Percentiles rank a stretch among this genome's conserved stretches.
phyloP scores from a whole-genome alignment of 1,140 invertebrate species.

The Latrodectus geometricus region DNA sequence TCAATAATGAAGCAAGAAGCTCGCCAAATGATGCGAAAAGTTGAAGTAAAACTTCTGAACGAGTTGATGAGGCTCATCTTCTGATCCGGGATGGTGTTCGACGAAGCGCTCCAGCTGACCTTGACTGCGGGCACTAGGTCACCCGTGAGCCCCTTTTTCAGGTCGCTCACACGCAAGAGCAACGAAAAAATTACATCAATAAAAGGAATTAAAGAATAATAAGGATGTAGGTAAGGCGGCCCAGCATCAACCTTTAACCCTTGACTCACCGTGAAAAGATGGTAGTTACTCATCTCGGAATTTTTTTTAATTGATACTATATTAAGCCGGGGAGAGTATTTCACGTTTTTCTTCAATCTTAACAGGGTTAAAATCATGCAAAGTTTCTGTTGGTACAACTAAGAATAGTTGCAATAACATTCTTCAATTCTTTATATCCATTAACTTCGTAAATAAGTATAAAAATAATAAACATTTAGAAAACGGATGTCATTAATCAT shows the following conservation, averaged over 20 bases:
- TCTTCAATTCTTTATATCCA: too few relatives aligned
- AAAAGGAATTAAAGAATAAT: neutral
- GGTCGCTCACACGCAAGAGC: slow-evolving; percentile 38
- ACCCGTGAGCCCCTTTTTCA: slow-evolving; percentile 43
- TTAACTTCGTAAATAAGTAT: too few relatives aligned
- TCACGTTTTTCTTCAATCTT: neutral
- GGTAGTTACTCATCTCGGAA: neutral
- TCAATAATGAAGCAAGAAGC: neutral
- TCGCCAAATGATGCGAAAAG: neutral
- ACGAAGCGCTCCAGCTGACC: slow-evolving; percentile 35
- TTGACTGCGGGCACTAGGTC: slow-evolving; percentile 54
- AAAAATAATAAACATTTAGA: too few relatives aligned
- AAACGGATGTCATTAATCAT: too few relatives aligned
- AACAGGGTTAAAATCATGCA: neutral
- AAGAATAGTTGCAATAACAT: too few relatives aligned
- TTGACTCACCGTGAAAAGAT: slow-evolving; percentile 3
- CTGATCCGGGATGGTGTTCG: slow-evolving; percentile 49
- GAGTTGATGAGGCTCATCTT: neutral
- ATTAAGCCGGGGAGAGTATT: neutral
- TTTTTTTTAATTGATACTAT: neutral
- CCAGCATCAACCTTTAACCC: slow-evolving; percentile 27
- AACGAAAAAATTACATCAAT: slow-evolving; percentile 20
- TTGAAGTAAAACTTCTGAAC: neutral
- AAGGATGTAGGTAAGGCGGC: neutral
- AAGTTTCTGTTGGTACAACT: neutral